phyloP scores from a whole-genome alignment of 2,113 vertebrate genomes.

The Macheiramphus alcinus region DNA sequence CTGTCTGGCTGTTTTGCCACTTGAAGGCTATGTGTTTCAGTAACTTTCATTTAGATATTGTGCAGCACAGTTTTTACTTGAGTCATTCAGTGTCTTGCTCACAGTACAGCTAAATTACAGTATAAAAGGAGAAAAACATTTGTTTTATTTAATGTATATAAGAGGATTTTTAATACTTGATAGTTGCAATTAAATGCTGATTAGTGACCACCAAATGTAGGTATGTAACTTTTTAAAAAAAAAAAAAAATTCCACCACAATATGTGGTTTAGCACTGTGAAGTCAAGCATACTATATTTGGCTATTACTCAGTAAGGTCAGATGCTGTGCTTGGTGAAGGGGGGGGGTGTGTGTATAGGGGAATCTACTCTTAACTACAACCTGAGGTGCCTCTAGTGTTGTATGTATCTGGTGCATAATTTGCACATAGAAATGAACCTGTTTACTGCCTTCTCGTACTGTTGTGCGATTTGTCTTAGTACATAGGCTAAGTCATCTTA shows the following conservation, averaged over 20 bases:
- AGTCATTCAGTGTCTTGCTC: neutral
- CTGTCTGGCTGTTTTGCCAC: neutral
- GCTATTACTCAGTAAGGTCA: neutral
- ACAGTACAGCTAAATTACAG: neutral
- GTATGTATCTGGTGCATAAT: neutral
- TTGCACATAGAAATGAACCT: neutral
- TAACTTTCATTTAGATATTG: neutral
- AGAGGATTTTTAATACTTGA: neutral
- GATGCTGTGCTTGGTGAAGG: neutral
- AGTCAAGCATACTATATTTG: neutral
- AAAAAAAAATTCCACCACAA: neutral
- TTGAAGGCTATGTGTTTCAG: neutral
- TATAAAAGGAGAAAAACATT: neutral
- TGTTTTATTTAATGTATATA: neutral
- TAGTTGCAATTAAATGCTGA: neutral
- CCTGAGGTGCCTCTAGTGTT: neutral
- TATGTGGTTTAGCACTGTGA: neutral
- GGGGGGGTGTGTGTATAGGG: too few relatives aligned
- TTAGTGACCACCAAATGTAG: neutral
- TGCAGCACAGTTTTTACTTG: neutral
- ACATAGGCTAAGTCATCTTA: neutral
- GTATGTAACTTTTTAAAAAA: neutral
- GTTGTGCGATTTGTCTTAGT: neutral
- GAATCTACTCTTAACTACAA: neutral
- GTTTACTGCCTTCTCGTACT: neutral